A percentile compares a stretch with the other conserved stretches of the same genome.
Conservation (phyloP, 2,888 invertebrate genomes). For the Choristoneura rosaceana region DNA sequence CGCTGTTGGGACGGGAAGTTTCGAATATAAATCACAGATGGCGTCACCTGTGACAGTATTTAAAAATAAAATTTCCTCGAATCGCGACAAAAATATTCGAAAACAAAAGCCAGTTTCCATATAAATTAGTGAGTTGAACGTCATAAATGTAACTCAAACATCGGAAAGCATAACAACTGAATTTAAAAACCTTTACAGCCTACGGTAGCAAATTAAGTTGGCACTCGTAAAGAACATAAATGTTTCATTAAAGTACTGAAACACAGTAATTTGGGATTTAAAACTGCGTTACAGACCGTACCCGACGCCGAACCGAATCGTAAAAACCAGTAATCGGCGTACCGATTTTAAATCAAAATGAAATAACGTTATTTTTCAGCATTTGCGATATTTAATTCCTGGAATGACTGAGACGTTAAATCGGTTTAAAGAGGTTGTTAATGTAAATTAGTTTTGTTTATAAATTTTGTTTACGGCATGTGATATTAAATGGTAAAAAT, state of each 20-base stretch:
- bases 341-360: constrained; percentile 29
- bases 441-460: constrained; percentile 11
- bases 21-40: too few species aligned
- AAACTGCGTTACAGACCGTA: constrained; percentile 35
- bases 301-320: constrained; percentile 15
- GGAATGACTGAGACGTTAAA: constrained; percentile 19
- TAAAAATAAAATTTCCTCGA: too few species aligned
- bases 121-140: too few species aligned
- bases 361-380: constrained; percentile 21
- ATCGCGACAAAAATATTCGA: too few species aligned
- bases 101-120: too few species aligned
- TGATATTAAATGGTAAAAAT: too few species aligned
- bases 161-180: constrained; percentile 17
- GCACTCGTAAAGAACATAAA: constrained; percentile 49
- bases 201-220: constrained; percentile 40
- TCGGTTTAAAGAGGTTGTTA: constrained; percentile 22
- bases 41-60: too few species aligned
- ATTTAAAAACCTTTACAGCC: constrained; percentile 6
- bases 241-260: constrained; percentile 51
- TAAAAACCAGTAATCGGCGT: constrained; percentile 26
- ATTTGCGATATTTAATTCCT: constrained; percentile 2
- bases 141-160: not conserved
- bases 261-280: constrained; percentile 46
- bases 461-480: not conserved
- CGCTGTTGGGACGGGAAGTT: too few species aligned